Percentiles rank a stretch among this genome's conserved stretches.
Evolutionary conservation across 2,113 vertebrate species (phyloP).

Genomic region (Zapus hudsonius): DNA sequence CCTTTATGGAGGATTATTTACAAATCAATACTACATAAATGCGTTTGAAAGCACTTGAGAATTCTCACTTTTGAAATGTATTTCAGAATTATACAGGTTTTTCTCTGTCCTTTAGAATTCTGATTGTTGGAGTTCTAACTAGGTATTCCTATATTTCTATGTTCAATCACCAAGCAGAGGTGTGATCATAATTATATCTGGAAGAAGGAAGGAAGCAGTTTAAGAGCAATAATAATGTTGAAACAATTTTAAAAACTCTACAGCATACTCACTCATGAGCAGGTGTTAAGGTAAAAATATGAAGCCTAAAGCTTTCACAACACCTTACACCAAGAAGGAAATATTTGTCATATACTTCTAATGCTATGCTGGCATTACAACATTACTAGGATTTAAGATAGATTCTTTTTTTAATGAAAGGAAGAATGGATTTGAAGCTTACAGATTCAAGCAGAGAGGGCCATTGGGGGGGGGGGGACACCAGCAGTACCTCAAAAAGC

Average conservation of each 20-base stretch:
- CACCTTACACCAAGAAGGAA: not conserved
- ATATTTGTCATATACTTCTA: not conserved
- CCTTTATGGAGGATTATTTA: conserved; percentile 21
- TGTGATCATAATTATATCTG: not conserved
- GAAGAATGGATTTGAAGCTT: no score
- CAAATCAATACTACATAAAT: conserved; percentile 43
- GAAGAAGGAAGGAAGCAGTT: not conserved
- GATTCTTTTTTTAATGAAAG: no score
- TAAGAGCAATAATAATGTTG: conserved; percentile 19
- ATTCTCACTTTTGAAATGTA: conserved; percentile 40
- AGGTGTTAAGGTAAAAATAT: not conserved
- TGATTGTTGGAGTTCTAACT: not conserved
- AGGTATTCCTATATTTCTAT: conserved; percentile 19
- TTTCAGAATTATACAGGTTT: not conserved
- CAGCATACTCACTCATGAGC: not conserved
- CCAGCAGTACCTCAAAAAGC: no score
- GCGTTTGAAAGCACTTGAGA: conserved; percentile 16
- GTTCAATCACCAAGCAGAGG: not conserved
- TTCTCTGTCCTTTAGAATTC: conserved; percentile 33
- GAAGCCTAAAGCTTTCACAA: conserved; percentile 2
- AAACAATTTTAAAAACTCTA: not conserved
- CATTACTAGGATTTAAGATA: conserved; percentile 1
- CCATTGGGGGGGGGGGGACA: no score
- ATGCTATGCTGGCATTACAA: not conserved
- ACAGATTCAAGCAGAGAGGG: no score